Percentiles rank a stretch among this genome's conserved stretches.
These are phyloP conservation scores for Corynorhinus townsendii DNA, from an alignment of 2,113 vertebrate genomes.

Conservation along the genomic window DNA sequence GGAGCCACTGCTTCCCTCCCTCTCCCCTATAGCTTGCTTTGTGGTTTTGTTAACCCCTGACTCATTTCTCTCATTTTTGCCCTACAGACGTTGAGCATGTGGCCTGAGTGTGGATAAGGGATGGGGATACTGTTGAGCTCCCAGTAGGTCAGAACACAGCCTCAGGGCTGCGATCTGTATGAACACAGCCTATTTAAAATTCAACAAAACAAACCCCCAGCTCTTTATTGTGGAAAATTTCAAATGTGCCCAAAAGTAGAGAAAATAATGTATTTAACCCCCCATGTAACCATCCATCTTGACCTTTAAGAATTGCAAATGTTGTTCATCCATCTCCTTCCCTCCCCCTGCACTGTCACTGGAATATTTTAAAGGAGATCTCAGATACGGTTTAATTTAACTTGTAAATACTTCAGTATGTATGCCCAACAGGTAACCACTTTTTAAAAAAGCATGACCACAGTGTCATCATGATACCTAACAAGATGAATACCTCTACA, in stretches of 20 bases:
- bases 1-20: neutral
- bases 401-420: neutral
- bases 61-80: neutral
- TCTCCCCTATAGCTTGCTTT: neutral
- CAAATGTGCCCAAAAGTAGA: neutral
- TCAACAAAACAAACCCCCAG: neutral
- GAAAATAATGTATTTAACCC: neutral
- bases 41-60: neutral
- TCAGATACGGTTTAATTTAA: neutral
- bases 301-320: neutral
- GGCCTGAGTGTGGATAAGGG: neutral
- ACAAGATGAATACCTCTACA: neutral
- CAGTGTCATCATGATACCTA: neutral
- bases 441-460: neutral
- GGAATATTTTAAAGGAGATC: neutral
- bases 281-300: neutral
- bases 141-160: neutral
- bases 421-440: neutral
- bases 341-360: neutral
- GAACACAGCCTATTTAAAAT: neutral
- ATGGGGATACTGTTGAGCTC: neutral
- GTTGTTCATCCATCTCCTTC: neutral
- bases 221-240: slow-evolving; percentile 8
- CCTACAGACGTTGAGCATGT: neutral
- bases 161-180: neutral